Percentiles rank a stretch among this genome's conserved stretches.
Conservation (phyloP, 2,888 invertebrate species). For the Mythimna pallens region DNA sequence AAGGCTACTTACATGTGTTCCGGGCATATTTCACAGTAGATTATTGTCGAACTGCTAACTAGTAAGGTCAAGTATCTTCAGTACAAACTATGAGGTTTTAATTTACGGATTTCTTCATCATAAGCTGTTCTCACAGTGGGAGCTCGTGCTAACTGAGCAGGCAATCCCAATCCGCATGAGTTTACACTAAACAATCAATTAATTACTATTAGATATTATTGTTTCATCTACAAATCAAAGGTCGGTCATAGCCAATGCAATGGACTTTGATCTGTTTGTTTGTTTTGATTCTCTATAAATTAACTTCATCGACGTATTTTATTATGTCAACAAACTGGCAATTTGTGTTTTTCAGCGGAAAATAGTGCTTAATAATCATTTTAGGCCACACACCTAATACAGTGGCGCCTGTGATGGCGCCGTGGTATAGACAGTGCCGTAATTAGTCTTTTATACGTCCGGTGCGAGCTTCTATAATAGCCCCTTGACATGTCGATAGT, state of each 20-base stretch:
- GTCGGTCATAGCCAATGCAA: slow-evolving; percentile 13
- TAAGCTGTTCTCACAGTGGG: slow-evolving; percentile 14
- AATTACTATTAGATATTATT: neutral
- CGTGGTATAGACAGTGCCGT: neutral
- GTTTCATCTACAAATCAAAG: slow-evolving; percentile 51
- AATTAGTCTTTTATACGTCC: no score
- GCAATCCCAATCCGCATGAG: slow-evolving; percentile 18
- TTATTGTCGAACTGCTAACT: no score
- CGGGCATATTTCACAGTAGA: slow-evolving; percentile 26
- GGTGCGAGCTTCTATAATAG: no score
- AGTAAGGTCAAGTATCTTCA: no score
- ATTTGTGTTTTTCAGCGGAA: slow-evolving; percentile 11
- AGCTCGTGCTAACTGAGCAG: slow-evolving; percentile 17
- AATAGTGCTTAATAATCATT: slow-evolving; percentile 24
- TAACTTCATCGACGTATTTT: slow-evolving; percentile 22
- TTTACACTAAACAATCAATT: slow-evolving; percentile 27
- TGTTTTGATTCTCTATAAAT: slow-evolving; percentile 43
- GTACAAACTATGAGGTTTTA: neutral
- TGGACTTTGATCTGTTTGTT: slow-evolving; percentile 46
- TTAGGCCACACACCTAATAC: slow-evolving; percentile 3
- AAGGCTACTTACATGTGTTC: slow-evolving; percentile 38
- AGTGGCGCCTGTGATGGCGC: slow-evolving; percentile 5
- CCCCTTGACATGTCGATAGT: no score
- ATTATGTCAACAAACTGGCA: slow-evolving; percentile 37
- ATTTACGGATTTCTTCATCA: neutral